A percentile compares a stretch with the other conserved stretches of the same genome.
Evolutionary conservation across 2,888 invertebrate genomes (phyloP).

Genomic region (Caenorhabditis afra): DNA sequence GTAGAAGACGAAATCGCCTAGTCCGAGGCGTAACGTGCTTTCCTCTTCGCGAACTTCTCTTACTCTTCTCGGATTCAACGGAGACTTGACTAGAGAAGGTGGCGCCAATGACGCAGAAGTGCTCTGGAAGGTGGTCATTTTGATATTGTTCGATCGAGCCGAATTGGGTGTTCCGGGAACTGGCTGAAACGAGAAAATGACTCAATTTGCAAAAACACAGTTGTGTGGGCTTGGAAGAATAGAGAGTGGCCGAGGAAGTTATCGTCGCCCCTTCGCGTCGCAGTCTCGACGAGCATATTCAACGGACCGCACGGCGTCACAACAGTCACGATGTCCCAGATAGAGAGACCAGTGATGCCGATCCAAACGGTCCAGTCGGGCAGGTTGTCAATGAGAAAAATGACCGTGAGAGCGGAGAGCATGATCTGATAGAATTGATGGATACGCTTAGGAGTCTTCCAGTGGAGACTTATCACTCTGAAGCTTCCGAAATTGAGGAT

Average conservation of each 20-base stretch:
- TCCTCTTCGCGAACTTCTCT: conserved; percentile 35
- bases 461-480: conserved; percentile 42
- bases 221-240: conserved; percentile 13
- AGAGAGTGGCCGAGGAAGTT: conserved; percentile 39
- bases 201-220: background rate
- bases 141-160: conserved; percentile 16
- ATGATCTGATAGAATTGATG: conserved; percentile 47
- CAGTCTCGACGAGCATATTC: conserved; percentile 35
- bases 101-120: conserved; percentile 3
- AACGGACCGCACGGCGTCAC: conserved; percentile 48
- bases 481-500: conserved; percentile 42
- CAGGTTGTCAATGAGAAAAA: conserved; percentile 34
- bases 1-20: conserved; percentile 58
- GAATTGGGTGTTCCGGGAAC: conserved; percentile 27
- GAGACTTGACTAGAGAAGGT: background rate
- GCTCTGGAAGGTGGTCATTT: conserved; percentile 21
- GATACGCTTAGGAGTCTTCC: conserved; percentile 23
- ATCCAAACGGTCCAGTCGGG: conserved; percentile 58
- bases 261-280: conserved; percentile 42
- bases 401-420: conserved; percentile 39
- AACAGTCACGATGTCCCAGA: conserved; percentile 54
- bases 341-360: conserved; percentile 3
- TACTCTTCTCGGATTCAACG: background rate
- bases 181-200: conserved; percentile 32
- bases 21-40: conserved; percentile 42